phyloP scores from a whole-genome alignment of 2,113 vertebrate genomes.

The Trichechus manatus region DNA sequence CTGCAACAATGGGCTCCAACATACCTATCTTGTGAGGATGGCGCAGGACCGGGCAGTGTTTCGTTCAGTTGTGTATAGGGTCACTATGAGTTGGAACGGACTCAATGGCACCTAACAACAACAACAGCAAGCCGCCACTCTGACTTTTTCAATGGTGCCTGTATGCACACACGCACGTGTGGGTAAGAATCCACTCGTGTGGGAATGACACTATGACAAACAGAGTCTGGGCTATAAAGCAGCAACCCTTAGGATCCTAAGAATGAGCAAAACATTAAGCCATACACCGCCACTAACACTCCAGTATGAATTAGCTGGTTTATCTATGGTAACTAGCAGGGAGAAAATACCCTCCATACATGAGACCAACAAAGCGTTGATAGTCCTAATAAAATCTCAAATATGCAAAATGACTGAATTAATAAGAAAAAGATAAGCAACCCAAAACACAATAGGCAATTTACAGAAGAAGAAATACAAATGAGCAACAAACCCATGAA shows the following conservation, averaged over 20 bases:
- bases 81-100: background rate
- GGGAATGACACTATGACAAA: background rate
- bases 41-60: background rate
- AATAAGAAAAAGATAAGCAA: background rate
- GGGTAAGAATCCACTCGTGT: too few species aligned
- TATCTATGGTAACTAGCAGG: background rate
- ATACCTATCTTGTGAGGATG: background rate
- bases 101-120: background rate
- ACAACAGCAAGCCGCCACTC: background rate
- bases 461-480: too few species aligned
- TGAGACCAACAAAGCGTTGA: background rate
- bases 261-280: background rate
- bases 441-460: background rate
- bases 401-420: background rate
- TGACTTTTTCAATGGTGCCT: background rate
- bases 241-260: background rate
- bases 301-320: background rate
- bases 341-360: background rate
- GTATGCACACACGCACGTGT: rapidly evolving
- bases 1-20: background rate
- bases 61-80: background rate
- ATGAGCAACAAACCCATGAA: background rate
- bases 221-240: background rate
- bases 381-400: background rate
- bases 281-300: background rate